Conservation (phyloP, 2,797 vertebrate species). For the Darevskia nairensis region DNA sequence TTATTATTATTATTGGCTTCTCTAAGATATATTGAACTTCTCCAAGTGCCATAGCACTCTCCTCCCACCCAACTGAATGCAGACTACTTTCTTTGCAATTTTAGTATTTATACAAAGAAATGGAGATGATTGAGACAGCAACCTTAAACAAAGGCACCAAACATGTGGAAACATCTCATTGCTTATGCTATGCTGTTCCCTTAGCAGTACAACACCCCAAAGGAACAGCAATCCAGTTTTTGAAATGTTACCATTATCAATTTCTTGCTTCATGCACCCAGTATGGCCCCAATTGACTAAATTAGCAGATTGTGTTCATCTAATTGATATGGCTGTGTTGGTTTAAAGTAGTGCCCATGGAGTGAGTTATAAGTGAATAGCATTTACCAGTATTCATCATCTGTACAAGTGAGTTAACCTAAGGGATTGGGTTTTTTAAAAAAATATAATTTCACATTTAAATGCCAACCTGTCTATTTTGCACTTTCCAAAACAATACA, state of each 20-base stretch:
- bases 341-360: background rate
- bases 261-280: background rate
- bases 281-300: background rate
- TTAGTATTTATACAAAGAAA: background rate
- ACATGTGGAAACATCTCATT: background rate
- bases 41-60: background rate
- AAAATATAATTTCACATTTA: too few species aligned
- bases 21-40: background rate
- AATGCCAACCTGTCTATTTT: too few species aligned
- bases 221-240: background rate
- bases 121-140: background rate
- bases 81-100: background rate
- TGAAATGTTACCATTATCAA: background rate
- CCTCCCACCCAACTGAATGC: background rate
- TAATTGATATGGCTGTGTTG: background rate
- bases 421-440: too few species aligned
- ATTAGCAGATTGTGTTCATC: background rate
- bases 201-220: background rate
- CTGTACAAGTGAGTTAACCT: background rate
- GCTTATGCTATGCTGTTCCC: too few species aligned
- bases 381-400: background rate
- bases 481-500: too few species aligned
- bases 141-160: background rate
- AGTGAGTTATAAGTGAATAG: background rate
- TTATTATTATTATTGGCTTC: background rate